Evolutionary conservation across 2,888 invertebrate species (phyloP), one percentile per base, ranked within the genome.

Genomic region (Ophioninae sp.): DNA sequence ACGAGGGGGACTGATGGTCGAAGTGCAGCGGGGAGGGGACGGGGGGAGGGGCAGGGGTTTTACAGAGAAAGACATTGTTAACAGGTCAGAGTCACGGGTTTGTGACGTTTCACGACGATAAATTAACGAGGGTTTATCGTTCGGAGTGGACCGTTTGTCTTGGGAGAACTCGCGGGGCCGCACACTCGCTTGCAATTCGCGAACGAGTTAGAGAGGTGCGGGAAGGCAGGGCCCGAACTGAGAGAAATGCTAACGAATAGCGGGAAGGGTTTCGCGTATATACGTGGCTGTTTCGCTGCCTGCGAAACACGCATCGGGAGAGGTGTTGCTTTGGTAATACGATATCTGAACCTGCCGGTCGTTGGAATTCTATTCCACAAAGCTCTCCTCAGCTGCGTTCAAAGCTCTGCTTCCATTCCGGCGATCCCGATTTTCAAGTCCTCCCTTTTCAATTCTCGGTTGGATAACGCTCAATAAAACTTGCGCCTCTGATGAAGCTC

Each of bases 51-150:
- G 56, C 21, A 21, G 77, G 79, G 20, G 79, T 3, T 44, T 85
- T 81, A 72, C 86, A 85, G 85, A 85, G 83, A 86, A 86, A 86
- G 86, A 89, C 88, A 87, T 87, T 87, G 88, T 88, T 87, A 84
- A 85, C 83, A 67, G 79, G 79, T 82, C 77, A 81, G 78, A 75
- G 83, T 84, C 70, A 78, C 75, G 75, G 44, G 79, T 77, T 79
- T 74, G 84, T 83, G 81, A 83, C 77, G 85, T 87, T 87, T 86
- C 88, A 85, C 79, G 81, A 86, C 87, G 88, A 90, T 91, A 91
- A 90, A 91, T 91, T 89, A 89, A 86, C 87, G 85, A 85, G 85
- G 88, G 86, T 89, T 90, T 91, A 91, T 89, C 89, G 88, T 86
- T 81, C 77, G 81, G 84, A 85, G 68, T 79, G 84, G 88, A 86